Evolutionary conservation across 1,140 invertebrate species (phyloP), one percentile per base, ranked within the genome.

Genomic region (Sinonovacula constricta): DNA sequence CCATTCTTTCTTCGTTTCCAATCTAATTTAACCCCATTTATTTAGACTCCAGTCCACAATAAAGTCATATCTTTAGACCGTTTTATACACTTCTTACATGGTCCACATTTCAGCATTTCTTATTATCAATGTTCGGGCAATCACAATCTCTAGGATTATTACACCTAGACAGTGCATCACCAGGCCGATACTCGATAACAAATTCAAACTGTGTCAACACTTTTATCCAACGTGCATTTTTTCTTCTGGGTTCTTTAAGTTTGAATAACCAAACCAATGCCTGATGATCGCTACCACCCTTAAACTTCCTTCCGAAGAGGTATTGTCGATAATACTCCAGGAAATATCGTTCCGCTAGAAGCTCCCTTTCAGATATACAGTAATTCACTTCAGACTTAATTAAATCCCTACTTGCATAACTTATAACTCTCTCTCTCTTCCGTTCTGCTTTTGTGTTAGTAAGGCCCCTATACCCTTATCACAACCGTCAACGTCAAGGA

Each of bases 321-420:
- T 84, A 85, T n/a, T 68, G 75, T 31, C 69, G n/a, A 62, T 80
- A 83, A 15, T 80, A 39, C 51, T 81, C 33, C n/a, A 79, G 39
- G 22, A 59, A 79, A 26, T 79, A 60, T 15, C 77, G 65, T 12
- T 83, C 53, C n/a, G 82, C 85, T n/a, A 85, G 65, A 3, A 68
- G 24, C 33, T 60, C 59, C 31, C 68, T 82, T 53, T 53, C 36
- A 30, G 60, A 66, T 26, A 45, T 34, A 62, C 56, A 74, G 81
- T 93, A 63, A 18, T 91, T 91, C 72, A 85, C 74, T 84, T 94
- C 91, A 12, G 90, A 79, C 26, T 63, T 77, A 22, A 45, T 83
- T 5, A 87, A 71, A 12, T 60, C 39, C 26, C 56, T 45, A 51
- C 76, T 83, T 5, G 45, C 71, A 74, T 83, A 87, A 1, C 82